These are phyloP conservation scores for Austrofundulus limnaeus DNA, from an alignment of 2,113 vertebrate species.

Conservation along the genomic window DNA sequence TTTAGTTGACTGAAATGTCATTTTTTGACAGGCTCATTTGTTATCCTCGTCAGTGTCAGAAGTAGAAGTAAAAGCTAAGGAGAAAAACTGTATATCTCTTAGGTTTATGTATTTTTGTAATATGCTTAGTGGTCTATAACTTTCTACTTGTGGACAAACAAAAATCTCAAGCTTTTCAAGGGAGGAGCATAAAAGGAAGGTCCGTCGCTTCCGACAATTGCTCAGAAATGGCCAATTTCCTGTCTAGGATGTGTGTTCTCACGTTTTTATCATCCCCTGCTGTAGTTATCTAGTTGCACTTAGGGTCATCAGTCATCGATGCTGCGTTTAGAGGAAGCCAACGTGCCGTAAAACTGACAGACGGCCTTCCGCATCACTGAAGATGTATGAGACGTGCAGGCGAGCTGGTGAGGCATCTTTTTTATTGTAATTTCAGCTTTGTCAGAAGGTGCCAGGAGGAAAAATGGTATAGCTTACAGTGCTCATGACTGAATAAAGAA, in stretches of 20 bases:
- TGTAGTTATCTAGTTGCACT: constrained; percentile 69
- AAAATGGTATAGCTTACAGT: constrained; percentile 40
- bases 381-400: constrained; percentile 67
- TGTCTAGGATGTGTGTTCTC: constrained; percentile 71
- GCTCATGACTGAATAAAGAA: constrained; percentile 19
- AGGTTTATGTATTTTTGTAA: constrained; percentile 41
- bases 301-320: constrained; percentile 72
- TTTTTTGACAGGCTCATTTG: constrained; percentile 6
- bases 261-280: constrained; percentile 73
- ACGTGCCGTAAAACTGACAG: constrained; percentile 79
- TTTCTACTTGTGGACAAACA: constrained; percentile 42
- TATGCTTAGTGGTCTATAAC: constrained; percentile 53
- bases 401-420: constrained; percentile 37
- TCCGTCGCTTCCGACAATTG: constrained; percentile 67
- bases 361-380: constrained; percentile 75
- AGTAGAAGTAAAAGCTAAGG: constrained; percentile 10
- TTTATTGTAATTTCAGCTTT: constrained; percentile 59
- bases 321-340: constrained; percentile 66
- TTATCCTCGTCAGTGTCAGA: constrained; percentile 16
- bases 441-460: constrained; percentile 43
- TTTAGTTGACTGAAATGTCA: constrained; percentile 10
- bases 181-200: constrained; percentile 55
- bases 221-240: constrained; percentile 78
- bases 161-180: constrained; percentile 41
- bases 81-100: constrained; percentile 20